Percentiles rank a stretch among this genome's conserved stretches.
phyloP scores from a whole-genome alignment of 2,888 invertebrate genomes.

The Melanostoma scalare region DNA sequence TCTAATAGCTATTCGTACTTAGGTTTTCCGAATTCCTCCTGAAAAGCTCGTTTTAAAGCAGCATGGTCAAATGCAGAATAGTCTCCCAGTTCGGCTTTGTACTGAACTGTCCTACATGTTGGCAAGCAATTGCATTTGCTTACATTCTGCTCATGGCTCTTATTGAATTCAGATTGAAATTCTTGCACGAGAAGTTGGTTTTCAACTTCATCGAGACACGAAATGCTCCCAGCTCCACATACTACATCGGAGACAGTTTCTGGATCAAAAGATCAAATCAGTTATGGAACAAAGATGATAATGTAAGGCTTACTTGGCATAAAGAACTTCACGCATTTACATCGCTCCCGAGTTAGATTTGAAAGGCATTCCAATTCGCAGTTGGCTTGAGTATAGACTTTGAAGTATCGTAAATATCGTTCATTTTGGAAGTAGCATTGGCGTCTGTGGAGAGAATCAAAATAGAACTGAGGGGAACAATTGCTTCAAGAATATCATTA shows the following conservation, averaged over 20 bases:
- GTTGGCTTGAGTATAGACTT: constrained; percentile 18
- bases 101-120: constrained; percentile 17
- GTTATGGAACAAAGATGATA: background rate
- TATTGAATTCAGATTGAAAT: background rate
- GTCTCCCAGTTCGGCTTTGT: constrained; percentile 20
- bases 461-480: background rate
- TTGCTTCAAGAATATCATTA: background rate
- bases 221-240: constrained; percentile 17
- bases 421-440: constrained; percentile 28
- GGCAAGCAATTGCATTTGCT: constrained; percentile 22
- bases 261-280: background rate
- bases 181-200: background rate
- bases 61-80: constrained; percentile 17
- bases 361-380: constrained; percentile 33
- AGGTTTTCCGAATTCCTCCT: background rate
- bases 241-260: constrained; percentile 7
- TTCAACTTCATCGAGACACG: constrained; percentile 9
- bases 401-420: constrained; percentile 31
- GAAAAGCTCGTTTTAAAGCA: background rate
- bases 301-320: constrained; percentile 23
- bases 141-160: background rate
- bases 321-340: constrained; percentile 31
- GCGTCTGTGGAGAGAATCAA: background rate
- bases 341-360: constrained; percentile 14
- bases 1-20: background rate